Percentiles rank a stretch among this genome's conserved stretches.
phyloP scores from a whole-genome alignment of 2,797 vertebrate species.

The Rhabdophis nuchalis region DNA sequence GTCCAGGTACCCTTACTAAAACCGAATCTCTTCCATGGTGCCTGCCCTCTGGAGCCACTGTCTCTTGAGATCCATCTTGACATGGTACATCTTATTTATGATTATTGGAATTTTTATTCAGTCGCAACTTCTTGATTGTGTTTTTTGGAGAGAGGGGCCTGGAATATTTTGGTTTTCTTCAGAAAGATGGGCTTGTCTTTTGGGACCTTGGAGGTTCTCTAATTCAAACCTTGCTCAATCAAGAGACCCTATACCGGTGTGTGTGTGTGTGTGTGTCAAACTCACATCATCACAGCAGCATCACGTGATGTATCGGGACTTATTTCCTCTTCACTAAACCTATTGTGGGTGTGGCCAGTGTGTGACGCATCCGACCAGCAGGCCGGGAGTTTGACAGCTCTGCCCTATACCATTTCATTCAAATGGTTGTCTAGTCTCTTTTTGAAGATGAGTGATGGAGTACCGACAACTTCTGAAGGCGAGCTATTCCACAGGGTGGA shows the following conservation, averaged over 20 bases:
- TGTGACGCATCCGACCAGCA: too few relatives aligned
- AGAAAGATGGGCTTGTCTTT: not conserved
- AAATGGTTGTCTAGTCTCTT: not conserved
- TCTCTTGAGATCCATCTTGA: not conserved
- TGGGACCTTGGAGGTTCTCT: not conserved
- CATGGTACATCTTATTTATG: not conserved
- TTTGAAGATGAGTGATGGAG: not conserved
- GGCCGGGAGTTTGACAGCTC: too few relatives aligned
- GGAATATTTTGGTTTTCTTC: not conserved
- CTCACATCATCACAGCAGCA: too few relatives aligned
- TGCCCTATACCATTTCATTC: not conserved
- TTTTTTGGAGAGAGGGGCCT: not conserved
- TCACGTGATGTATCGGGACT: too few relatives aligned
- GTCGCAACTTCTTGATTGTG: not conserved
- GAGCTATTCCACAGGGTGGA: not conserved
- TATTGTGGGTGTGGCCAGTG: too few relatives aligned
- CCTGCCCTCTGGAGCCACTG: not conserved
- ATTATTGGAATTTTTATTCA: not conserved
- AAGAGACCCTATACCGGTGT: not conserved
- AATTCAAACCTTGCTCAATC: not conserved
- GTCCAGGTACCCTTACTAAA: not conserved
- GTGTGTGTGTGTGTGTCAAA: too few relatives aligned
- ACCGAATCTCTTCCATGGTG: not conserved
- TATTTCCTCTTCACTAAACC: too few relatives aligned
- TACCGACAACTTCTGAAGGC: not conserved